A percentile compares a stretch with the other conserved stretches of the same genome.
phyloP scores from a whole-genome alignment of 2,888 invertebrate genomes.

The Pammene aurita region DNA sequence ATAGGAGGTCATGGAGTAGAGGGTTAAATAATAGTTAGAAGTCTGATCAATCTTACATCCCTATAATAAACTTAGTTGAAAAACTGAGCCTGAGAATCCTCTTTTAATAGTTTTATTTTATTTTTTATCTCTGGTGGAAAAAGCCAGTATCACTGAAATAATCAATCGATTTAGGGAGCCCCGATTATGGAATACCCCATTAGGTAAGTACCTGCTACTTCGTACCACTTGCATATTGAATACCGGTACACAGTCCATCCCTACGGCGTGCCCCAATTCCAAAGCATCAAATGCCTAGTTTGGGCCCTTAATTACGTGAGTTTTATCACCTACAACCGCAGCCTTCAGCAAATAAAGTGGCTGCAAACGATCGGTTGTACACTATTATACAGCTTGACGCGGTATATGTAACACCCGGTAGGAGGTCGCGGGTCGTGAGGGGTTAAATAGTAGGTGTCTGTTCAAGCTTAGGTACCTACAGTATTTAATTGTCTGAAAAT shows the following conservation, averaged over 20 bases:
- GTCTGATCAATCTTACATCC: too few relatives aligned
- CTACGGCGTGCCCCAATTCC: constrained; percentile 14
- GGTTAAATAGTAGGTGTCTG: background rate
- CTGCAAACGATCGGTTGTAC: background rate
- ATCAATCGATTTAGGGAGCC: too few relatives aligned
- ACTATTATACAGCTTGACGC: background rate
- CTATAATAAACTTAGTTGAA: too few relatives aligned
- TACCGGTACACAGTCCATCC: background rate
- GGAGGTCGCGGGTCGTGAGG: background rate
- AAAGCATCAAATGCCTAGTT: constrained; percentile 2
- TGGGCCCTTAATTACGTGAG: background rate
- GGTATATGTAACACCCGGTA: background rate
- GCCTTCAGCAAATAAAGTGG: background rate
- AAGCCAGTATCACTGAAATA: too few relatives aligned
- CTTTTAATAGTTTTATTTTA: too few relatives aligned
- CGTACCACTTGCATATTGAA: background rate
- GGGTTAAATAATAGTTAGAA: background rate
- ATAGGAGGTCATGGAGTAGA: background rate
- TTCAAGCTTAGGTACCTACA: too few relatives aligned
- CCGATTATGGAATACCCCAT: too few relatives aligned
- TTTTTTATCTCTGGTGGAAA: too few relatives aligned
- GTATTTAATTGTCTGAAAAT: too few relatives aligned
- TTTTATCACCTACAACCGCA: constrained; percentile 23
- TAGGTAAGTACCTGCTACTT: too few relatives aligned
- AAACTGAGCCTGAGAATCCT: too few relatives aligned